Conservation (phyloP, 53 echinoderm and acorn worm species). For the Astropecten irregularis region DNA sequence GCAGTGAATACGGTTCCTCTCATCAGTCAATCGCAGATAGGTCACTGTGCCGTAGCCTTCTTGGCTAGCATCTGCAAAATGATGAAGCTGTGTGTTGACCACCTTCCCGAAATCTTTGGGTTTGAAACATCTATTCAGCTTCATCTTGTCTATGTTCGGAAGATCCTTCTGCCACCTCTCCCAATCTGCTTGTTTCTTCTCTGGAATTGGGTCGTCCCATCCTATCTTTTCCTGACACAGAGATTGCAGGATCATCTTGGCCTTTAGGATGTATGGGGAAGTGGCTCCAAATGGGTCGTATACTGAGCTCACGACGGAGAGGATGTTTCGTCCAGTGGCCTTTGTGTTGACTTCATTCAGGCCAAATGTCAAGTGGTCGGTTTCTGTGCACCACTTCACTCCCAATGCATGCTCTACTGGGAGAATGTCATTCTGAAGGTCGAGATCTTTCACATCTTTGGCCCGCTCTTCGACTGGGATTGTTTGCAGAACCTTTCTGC, state of each 20-base stretch:
- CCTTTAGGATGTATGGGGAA: constrained; percentile 58
- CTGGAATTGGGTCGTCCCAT: constrained; percentile 72
- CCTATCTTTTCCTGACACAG: constrained; percentile 51
- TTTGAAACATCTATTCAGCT: constrained; percentile 58
- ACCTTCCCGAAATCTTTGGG: constrained; percentile 33
- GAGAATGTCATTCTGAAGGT: constrained; percentile 28
- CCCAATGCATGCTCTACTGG: constrained; percentile 70
- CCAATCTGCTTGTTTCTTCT: not conserved
- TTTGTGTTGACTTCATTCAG: constrained; percentile 36
- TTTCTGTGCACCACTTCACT: constrained; percentile 63
- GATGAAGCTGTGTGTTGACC: constrained; percentile 51
- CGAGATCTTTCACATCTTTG: constrained; percentile 61
- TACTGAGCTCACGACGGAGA: constrained; percentile 48
- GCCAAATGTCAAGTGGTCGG: constrained; percentile 36
- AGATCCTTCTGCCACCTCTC: constrained; percentile 50
- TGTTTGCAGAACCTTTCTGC: constrained; percentile 26
- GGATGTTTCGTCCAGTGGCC: constrained; percentile 47
- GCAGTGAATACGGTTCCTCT: constrained; percentile 9
- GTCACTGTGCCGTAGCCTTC: constrained; percentile 63
- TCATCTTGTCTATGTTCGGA: constrained; percentile 31
- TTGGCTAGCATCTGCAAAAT: constrained; percentile 69
- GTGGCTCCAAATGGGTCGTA: constrained; percentile 65
- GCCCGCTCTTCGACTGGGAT: constrained; percentile 61
- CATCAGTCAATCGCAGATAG: constrained; percentile 44
- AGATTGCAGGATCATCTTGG: constrained; percentile 64